Percentiles rank a stretch among this genome's conserved stretches.
Conservation (phyloP, 2,113 vertebrate species). For the Ctenodactylus gundi region DNA sequence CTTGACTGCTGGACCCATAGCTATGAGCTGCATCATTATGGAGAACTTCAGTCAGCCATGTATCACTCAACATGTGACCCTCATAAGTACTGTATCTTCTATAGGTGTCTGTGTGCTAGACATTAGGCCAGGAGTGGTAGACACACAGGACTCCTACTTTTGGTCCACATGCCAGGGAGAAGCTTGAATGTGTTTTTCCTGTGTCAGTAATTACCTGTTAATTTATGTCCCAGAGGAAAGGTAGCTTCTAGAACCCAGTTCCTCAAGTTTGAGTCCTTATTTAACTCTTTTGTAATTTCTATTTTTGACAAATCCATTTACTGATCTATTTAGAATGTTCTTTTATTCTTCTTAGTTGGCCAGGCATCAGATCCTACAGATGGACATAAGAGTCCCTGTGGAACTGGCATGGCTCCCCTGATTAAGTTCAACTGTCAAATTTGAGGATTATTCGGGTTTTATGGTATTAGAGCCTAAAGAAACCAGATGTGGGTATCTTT, state of each 20-base stretch:
- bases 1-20: neutral
- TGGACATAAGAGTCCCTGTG: neutral
- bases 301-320: neutral
- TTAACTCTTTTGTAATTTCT: neutral
- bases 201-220: neutral
- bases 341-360: neutral
- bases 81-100: neutral
- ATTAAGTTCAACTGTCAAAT: neutral
- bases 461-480: neutral
- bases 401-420: neutral
- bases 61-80: neutral
- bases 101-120: fast-evolving
- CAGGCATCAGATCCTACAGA: neutral
- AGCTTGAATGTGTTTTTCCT: neutral
- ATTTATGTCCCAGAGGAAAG: neutral
- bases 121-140: neutral
- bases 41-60: neutral
- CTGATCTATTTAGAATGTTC: neutral
- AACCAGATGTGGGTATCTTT: neutral
- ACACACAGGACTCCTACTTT: neutral
- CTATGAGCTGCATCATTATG: too few relatives aligned
- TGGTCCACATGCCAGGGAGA: neutral
- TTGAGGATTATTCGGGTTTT: neutral
- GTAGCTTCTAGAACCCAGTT: neutral
- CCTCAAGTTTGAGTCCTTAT: neutral